A percentile compares a stretch with the other conserved stretches of the same genome.
Conservation (phyloP, 2,113 vertebrate genomes). For the Datnioides undecimradiatus region DNA sequence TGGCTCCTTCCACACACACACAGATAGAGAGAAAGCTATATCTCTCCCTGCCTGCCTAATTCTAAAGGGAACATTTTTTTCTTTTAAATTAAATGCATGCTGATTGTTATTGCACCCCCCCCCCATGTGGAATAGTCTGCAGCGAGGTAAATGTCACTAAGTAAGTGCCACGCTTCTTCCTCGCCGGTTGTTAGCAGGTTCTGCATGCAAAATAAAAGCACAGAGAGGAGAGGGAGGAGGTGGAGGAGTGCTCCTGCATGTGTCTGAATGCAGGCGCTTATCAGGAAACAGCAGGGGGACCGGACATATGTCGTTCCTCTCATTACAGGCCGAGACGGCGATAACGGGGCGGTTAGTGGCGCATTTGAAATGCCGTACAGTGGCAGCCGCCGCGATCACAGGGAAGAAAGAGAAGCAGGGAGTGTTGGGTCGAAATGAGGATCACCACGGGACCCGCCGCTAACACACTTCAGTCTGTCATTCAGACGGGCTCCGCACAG, state of each 20-base stretch:
- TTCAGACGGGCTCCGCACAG: neutral
- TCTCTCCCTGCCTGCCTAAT: constrained; percentile 39
- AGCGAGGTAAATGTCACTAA: constrained; percentile 77
- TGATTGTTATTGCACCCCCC: constrained; percentile 73
- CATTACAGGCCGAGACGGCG: constrained; percentile 60
- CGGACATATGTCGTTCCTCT: constrained; percentile 74
- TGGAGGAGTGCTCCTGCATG: constrained; percentile 20
- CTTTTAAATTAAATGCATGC: constrained; percentile 76
- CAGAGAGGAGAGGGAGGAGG: neutral
- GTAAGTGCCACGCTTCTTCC: constrained; percentile 68
- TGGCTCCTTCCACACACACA: constrained; percentile 34
- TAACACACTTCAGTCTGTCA: constrained; percentile 42
- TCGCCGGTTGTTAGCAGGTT: constrained; percentile 53
- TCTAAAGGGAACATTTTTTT: constrained; percentile 59
- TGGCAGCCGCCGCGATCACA: constrained; percentile 29
- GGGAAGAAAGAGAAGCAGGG: neutral
- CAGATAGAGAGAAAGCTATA: constrained; percentile 7
- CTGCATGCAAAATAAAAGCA: constrained; percentile 53
- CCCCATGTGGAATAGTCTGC: constrained; percentile 50
- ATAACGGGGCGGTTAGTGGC: constrained; percentile 65
- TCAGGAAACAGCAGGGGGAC: constrained; percentile 63
- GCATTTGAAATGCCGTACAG: constrained; percentile 47
- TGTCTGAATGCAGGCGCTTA: constrained; percentile 51
- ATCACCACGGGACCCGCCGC: constrained; percentile 30
- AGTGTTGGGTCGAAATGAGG: constrained; percentile 21